Conservation (phyloP, 2,797 vertebrate genomes). For the Falco cherrug region DNA sequence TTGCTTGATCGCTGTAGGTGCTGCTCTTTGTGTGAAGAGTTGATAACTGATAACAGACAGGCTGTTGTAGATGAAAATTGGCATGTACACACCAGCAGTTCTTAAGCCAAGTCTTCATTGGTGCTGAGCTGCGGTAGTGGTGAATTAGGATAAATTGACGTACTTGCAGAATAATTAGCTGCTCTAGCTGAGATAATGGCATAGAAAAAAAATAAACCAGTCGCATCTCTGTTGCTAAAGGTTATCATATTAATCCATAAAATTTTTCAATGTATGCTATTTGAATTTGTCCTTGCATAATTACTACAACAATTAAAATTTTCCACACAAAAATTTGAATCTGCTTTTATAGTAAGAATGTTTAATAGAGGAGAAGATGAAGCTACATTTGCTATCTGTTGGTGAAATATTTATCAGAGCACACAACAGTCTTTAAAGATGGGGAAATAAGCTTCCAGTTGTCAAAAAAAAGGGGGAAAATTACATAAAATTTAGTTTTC, state of each 20-base stretch:
- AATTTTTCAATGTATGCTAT: not conserved
- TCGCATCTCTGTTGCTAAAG: not conserved
- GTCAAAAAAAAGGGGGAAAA: not conserved
- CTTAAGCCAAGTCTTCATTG: not conserved
- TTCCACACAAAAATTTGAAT: not conserved
- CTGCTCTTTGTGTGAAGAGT: not conserved
- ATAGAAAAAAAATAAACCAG: not conserved
- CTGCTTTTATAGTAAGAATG: not conserved
- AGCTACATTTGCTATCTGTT: not conserved
- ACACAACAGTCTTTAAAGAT: not conserved
- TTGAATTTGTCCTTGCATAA: conserved; percentile 10
- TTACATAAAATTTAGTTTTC: not conserved
- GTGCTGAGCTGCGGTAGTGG: not conserved
- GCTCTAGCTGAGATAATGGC: not conserved
- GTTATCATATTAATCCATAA: not conserved
- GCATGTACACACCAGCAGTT: not conserved
- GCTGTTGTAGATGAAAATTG: not conserved
- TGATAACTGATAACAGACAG: not conserved
- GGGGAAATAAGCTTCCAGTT: not conserved
- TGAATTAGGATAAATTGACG: not conserved
- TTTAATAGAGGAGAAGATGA: conserved; percentile 23
- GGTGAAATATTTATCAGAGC: not conserved
- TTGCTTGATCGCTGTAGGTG: not conserved
- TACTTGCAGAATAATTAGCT: conserved; percentile 26
- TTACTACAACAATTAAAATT: not conserved